Base-by-base conservation (phyloP, 2,113 vertebrate species). In the Synchiropus splendidus region DNA sequence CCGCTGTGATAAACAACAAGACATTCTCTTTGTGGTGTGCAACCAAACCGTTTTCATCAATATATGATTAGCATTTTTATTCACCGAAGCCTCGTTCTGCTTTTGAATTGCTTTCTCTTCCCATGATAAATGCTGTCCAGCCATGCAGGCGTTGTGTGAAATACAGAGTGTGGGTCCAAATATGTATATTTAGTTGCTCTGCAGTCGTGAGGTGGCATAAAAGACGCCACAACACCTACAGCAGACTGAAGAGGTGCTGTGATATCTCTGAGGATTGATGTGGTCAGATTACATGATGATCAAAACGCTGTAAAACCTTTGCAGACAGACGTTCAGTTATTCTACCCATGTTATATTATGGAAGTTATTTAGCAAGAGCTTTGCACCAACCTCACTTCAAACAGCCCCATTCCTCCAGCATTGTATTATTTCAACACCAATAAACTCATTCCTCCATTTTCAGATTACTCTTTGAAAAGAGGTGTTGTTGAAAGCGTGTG, bases 51-150 rank as follows among this genome's bases (percentile, higher is more conserved):
- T 43, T 64, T 49, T 45, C 49, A 54, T 52, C 44, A 27, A 27
- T 27, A 27, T 16, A 16, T 9, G 13, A 64, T 59, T 53, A 49
- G 44, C 32, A 46, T 55, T 59, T 57, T 48, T 48, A 61, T 49
- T 67, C 45, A 14, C 48, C 51, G 47, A 35, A 27, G 21, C 8
- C 21, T 27, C 30, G 41, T 36, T 51, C 33, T 45, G 30, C 39
- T 49, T 57, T 44, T 21, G 36, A 62, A 52, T 41, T 44, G 31
- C 45, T 54, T 63, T 44, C 34, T 54, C 32, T 37, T 34, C 39
- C 41, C 1, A 10, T 18, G 36, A 41, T 50, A 61, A 61, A 60
- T 37, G 35, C 9, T 39, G 46, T 32, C 17, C 57, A 18, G 58
- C 30, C 21, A 10, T 41, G 18, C 10, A 45, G 13, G 1, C 12